Conservation (phyloP, 2,113 vertebrate species). For the Hypanus sabinus region DNA sequence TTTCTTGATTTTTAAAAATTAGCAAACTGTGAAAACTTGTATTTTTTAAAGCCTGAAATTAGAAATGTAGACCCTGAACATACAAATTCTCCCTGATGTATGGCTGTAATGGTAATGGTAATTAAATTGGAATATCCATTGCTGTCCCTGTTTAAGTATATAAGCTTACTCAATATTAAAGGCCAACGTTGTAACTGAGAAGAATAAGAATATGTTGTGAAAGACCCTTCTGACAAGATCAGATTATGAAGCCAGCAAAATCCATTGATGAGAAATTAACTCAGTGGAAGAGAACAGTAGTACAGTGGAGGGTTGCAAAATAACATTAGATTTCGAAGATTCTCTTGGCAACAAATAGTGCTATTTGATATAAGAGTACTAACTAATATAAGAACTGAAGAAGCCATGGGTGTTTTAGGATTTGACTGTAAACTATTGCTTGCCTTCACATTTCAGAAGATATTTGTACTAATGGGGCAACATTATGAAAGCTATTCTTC, state of each 20-base stretch:
- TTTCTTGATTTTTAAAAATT: background rate
- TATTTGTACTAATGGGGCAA: no score
- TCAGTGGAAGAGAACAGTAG: background rate
- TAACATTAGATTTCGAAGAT: background rate
- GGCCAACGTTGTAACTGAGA: background rate
- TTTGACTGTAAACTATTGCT: background rate
- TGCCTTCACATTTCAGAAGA: background rate
- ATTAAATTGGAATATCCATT: background rate
- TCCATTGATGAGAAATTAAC: background rate
- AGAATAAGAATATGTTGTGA: background rate
- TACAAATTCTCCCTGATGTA: background rate
- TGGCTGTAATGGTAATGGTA: background rate
- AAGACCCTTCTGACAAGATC: background rate
- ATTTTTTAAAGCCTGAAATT: background rate
- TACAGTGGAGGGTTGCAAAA: background rate
- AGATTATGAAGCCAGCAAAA: background rate
- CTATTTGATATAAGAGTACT: background rate
- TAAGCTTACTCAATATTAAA: background rate
- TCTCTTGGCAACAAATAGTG: no score
- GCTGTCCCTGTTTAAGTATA: background rate
- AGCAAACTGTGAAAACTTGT: background rate
- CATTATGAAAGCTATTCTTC: no score
- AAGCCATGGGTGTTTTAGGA: background rate
- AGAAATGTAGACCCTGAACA: background rate
- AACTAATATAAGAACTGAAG: background rate